Percentiles rank a stretch among this genome's conserved stretches.
Conservation (phyloP, 2,113 vertebrate genomes). For the Lophotis ruficrista region DNA sequence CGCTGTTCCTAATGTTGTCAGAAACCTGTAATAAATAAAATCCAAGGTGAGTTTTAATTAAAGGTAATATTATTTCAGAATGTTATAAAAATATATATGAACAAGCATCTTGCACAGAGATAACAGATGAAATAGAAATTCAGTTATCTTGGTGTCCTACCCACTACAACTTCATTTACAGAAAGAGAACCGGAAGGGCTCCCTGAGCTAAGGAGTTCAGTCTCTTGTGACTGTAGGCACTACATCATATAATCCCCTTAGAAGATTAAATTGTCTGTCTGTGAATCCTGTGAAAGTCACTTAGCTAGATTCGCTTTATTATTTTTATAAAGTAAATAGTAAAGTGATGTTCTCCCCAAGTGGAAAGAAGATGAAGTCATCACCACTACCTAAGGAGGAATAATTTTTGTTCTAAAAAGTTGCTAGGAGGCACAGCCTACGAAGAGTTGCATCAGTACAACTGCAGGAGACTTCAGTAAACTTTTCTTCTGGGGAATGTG, state of each 20-base stretch:
- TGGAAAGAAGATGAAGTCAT: not conserved
- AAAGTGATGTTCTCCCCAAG: not conserved
- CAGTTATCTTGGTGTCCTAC: not conserved
- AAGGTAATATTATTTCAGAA: no score
- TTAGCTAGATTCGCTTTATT: slow-evolving; percentile 46
- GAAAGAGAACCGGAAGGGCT: not conserved
- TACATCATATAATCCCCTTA: not conserved
- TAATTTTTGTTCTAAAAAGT: not conserved
- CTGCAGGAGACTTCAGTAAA: not conserved
- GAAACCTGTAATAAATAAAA: slow-evolving; percentile 48
- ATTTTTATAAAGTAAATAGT: not conserved
- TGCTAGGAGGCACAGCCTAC: not conserved
- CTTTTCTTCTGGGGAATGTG: not conserved
- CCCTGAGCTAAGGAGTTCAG: not conserved
- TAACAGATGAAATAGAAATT: not conserved
- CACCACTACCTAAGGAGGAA: not conserved
- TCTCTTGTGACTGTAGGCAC: not conserved
- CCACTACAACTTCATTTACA: not conserved
- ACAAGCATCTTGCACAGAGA: not conserved
- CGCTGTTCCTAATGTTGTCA: not conserved
- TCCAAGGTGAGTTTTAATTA: not conserved
- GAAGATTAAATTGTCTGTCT: slow-evolving; percentile 56
- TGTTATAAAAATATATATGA: not conserved
- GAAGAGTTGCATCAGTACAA: not conserved
- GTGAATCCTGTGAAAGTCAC: slow-evolving; percentile 62